Evolutionary conservation across 1,140 invertebrate species (phyloP).

Genomic region (Bradynema listronoti): DNA sequence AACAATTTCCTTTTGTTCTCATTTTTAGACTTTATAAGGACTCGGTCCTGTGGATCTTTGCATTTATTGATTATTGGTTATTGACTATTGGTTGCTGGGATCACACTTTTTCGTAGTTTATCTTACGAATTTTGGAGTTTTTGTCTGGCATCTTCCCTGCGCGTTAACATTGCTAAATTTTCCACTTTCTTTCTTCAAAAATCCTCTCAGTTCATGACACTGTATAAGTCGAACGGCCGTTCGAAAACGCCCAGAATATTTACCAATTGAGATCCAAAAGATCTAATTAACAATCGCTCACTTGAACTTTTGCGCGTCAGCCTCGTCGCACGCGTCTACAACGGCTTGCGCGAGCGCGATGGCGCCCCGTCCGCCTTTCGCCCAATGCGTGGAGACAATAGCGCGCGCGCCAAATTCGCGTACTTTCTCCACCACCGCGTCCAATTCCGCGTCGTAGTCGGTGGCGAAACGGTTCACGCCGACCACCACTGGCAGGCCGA

Average conservation of each 20-base stretch:
- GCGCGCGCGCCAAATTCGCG: conserved; percentile 72
- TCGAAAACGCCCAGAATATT: too few species aligned
- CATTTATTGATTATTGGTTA: too few species aligned
- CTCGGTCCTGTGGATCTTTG: too few species aligned
- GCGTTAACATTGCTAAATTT: too few species aligned
- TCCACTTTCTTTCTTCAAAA: too few species aligned
- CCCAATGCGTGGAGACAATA: conserved; percentile 81
- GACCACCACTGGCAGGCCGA: conserved; percentile 88
- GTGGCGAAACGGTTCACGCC: conserved; percentile 78
- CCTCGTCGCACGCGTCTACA: conserved; percentile 67
- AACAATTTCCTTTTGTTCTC: too few species aligned
- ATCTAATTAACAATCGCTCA: too few species aligned
- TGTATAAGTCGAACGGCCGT: too few species aligned
- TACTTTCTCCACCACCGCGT: conserved; percentile 70
- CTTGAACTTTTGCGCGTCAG: conserved; percentile 62
- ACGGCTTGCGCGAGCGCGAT: conserved; percentile 77
- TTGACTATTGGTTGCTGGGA: not conserved
- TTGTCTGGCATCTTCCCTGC: conserved; percentile 21
- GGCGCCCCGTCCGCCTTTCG: conserved; percentile 80
- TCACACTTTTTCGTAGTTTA: not conserved
- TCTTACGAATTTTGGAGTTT: conserved; percentile 25
- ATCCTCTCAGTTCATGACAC: too few species aligned
- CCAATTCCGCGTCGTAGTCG: conserved; percentile 77
- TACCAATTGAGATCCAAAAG: too few species aligned
- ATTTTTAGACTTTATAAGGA: too few species aligned